phyloP scores from a whole-genome alignment of 2,888 invertebrate species.

The Uloborus plumipes region DNA sequence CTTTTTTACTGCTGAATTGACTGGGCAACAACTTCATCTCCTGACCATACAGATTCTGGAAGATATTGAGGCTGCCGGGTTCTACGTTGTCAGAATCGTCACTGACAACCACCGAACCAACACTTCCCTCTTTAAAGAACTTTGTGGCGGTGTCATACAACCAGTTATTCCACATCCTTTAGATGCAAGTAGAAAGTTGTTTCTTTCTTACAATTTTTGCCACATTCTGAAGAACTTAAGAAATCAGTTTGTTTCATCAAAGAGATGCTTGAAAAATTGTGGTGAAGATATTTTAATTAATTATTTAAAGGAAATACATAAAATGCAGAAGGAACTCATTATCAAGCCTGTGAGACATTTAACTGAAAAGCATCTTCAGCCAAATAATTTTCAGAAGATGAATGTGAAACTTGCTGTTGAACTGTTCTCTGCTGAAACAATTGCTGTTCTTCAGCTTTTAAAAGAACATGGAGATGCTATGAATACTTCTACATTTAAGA shows the following conservation, averaged over 20 bases:
- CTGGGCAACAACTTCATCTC: neutral
- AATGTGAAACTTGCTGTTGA: neutral
- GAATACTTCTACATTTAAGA: neutral
- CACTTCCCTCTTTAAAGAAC: neutral
- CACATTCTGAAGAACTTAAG: neutral
- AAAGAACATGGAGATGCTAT: neutral
- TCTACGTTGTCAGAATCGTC: neutral
- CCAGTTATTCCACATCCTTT: neutral
- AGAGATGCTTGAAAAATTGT: neutral
- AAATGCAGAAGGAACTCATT: neutral
- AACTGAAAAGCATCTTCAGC: neutral
- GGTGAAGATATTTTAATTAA: neutral
- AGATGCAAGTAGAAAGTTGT: neutral
- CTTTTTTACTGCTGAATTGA: neutral
- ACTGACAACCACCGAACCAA: neutral
- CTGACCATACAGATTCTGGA: neutral
- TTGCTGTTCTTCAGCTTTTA: neutral
- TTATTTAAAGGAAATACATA: neutral
- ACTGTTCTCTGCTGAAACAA: neutral
- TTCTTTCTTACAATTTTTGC: neutral
- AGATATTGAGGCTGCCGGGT: neutral
- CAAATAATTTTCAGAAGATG: neutral
- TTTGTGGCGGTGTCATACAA: neutral
- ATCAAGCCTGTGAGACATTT: neutral
- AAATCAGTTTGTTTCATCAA: neutral